A percentile compares a stretch with the other conserved stretches of the same genome.
These are phyloP conservation scores for Hypsopygia costalis DNA, from an alignment of 2,888 invertebrate species.

Conservation along the genomic window DNA sequence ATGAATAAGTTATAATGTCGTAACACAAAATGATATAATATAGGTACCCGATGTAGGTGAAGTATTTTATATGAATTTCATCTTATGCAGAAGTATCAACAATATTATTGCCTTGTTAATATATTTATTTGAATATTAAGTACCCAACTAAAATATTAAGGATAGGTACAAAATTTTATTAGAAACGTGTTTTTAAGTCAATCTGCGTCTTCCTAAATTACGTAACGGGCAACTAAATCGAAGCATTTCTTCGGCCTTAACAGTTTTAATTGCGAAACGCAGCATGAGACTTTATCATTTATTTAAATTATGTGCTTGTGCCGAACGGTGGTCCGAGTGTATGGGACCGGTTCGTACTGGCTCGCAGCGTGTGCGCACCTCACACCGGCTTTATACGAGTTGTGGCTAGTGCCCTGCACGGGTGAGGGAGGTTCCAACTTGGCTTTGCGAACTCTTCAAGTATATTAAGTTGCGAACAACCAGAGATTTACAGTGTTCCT, in stretches of 20 bases:
- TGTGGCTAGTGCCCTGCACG: slow-evolving; percentile 21
- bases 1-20: no score
- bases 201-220: slow-evolving; percentile 46
- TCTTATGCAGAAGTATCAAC: no score
- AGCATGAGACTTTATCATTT: slow-evolving; percentile 59
- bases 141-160: no score
- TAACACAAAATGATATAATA: no score
- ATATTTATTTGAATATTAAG: no score
- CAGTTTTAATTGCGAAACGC: slow-evolving; percentile 67
- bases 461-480: slow-evolving; percentile 15
- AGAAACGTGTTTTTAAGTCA: not conserved
- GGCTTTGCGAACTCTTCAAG: slow-evolving; percentile 28
- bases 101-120: no score
- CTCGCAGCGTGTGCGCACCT: slow-evolving; percentile 30
- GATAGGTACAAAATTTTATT: no score
- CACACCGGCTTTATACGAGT: slow-evolving; percentile 15
- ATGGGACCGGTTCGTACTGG: slow-evolving; percentile 59
- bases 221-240: slow-evolving; percentile 53
- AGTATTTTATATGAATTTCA: no score
- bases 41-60: no score
- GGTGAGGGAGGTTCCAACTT: slow-evolving; percentile 32
- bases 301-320: slow-evolving; percentile 64
- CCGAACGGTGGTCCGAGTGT: slow-evolving; percentile 58
- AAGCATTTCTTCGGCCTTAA: slow-evolving; percentile 46
- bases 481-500: slow-evolving; percentile 19